Percentiles rank a stretch among this genome's conserved stretches.
Evolutionary conservation across 2,113 vertebrate genomes (phyloP).

Genomic region (Blennius ocellaris): DNA sequence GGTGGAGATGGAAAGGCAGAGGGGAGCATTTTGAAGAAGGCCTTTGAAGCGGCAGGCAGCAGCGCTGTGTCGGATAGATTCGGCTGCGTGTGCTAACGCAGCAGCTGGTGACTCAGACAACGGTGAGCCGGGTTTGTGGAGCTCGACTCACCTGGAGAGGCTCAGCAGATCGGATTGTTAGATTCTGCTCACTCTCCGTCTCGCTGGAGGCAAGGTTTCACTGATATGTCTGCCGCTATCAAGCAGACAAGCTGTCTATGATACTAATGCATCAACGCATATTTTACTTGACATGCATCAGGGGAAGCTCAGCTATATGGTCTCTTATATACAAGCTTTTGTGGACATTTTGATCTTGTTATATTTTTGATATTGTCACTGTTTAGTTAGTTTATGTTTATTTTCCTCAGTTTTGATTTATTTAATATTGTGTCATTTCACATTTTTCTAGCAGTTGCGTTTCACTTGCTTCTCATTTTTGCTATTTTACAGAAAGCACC

Average conservation of each 20-base stretch:
- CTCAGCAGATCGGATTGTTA: conserved; percentile 63
- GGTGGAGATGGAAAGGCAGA: conserved; percentile 44
- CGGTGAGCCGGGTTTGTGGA: conserved; percentile 47
- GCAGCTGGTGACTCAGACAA: conserved; percentile 67
- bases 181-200: conserved; percentile 59
- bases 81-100: conserved; percentile 37
- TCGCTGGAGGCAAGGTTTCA: conserved; percentile 66
- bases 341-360: too few relatives aligned
- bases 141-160: conserved; percentile 65
- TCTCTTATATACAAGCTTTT: too few relatives aligned
- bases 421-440: background rate
- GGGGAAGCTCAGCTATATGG: background rate
- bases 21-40: conserved; percentile 63
- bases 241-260: conserved; percentile 56
- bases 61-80: conserved; percentile 47
- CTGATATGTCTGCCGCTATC: conserved; percentile 63
- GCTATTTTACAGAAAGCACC: conserved; percentile 18
- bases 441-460: background rate
- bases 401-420: background rate
- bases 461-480: background rate
- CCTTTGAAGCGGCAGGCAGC: conserved; percentile 63
- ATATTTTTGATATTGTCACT: background rate
- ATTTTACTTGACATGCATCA: conserved; percentile 35
- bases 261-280: conserved; percentile 50
- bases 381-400: conserved; percentile 4